A percentile compares a stretch with the other conserved stretches of the same genome.
Conservation (phyloP, 2,888 invertebrate genomes). For the Limenitis camilla region DNA sequence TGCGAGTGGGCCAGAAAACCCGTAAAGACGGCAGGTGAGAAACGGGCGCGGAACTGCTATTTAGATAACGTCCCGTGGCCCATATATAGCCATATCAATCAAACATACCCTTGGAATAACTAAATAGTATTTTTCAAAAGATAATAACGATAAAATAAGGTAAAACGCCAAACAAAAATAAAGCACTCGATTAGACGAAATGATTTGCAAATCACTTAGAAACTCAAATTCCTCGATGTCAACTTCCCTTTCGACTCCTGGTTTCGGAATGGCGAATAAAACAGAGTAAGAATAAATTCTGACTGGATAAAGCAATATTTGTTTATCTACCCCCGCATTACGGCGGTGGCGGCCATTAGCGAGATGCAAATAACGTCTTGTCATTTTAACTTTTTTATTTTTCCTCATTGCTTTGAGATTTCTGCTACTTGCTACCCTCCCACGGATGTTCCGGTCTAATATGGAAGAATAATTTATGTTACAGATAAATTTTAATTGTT, state of each 20-base stretch:
- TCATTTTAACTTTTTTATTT: constrained; percentile 73
- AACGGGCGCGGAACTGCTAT: constrained; percentile 65
- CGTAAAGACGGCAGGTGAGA: constrained; percentile 64
- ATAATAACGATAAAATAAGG: constrained; percentile 42
- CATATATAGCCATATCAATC: constrained; percentile 26
- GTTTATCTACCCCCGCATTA: constrained; percentile 73
- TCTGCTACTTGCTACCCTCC: constrained; percentile 45
- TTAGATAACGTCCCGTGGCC: constrained; percentile 68
- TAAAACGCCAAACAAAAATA: constrained; percentile 24
- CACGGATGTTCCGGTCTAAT: constrained; percentile 37
- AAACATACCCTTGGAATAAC: neutral
- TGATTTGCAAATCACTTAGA: constrained; percentile 69
- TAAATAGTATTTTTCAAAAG: neutral
- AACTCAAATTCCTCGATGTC: constrained; percentile 65
- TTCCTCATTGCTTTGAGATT: constrained; percentile 49
- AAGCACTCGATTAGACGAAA: constrained; percentile 64
- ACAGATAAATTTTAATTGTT: neutral
- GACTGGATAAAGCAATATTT: constrained; percentile 74
- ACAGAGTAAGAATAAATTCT: constrained; percentile 71
- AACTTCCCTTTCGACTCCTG: constrained; percentile 57
- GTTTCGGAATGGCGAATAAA: constrained; percentile 63
- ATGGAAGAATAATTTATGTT: constrained; percentile 39
- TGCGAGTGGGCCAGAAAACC: constrained; percentile 56
- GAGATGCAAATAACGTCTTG: constrained; percentile 74
- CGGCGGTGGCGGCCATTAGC: constrained; percentile 67